These are phyloP conservation scores for Neelides folsomi DNA, from an alignment of 2,888 invertebrate species.

Conservation along the genomic window DNA sequence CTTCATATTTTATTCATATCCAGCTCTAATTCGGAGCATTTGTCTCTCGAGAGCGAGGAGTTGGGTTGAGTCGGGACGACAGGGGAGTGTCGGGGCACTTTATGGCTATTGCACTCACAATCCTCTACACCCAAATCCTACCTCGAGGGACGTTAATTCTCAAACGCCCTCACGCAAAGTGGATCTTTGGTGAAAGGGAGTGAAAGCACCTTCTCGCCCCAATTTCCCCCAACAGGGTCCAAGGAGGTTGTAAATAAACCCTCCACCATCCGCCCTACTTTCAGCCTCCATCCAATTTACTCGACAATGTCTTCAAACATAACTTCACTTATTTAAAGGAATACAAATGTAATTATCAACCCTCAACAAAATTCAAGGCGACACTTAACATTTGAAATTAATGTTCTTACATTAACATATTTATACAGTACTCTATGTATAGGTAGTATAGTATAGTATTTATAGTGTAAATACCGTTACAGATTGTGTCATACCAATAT, in stretches of 20 bases:
- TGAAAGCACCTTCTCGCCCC: not conserved
- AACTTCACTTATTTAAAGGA: too few species aligned
- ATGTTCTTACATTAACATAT: too few species aligned
- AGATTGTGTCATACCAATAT: too few species aligned
- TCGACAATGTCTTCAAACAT: not conserved
- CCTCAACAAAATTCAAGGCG: too few species aligned
- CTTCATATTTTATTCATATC: constrained; percentile 15
- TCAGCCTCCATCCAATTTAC: not conserved
- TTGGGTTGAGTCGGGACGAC: not conserved
- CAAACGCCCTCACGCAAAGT: not conserved
- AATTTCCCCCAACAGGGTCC: not conserved
- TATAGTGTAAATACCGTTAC: too few species aligned
- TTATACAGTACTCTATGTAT: too few species aligned
- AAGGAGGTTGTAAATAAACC: not conserved
- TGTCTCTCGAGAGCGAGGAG: constrained; percentile 8
- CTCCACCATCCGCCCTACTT: not conserved
- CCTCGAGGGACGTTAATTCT: not conserved
- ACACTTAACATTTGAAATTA: too few species aligned
- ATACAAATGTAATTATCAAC: too few species aligned
- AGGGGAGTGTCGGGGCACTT: constrained; percentile 6
- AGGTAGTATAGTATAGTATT: too few species aligned
- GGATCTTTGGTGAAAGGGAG: not conserved
- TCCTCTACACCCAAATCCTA: not conserved
- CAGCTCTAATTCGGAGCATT: constrained; percentile 13
- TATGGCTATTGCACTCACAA: constrained; percentile 9